Conservation (phyloP, 1,140 invertebrate genomes). For the Zophobas morio region DNA sequence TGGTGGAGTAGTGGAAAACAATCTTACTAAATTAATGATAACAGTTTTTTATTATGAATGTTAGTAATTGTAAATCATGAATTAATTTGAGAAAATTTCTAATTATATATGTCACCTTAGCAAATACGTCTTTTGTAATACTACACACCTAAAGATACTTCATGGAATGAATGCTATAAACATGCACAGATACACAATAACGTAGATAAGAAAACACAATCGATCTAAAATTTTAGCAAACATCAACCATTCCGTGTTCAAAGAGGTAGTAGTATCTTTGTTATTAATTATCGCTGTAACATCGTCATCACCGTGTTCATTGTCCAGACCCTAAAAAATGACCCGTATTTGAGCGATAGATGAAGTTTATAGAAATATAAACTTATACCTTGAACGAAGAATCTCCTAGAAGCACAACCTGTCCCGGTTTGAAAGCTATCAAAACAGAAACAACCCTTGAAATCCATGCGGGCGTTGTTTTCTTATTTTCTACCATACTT, state of each 20-base stretch:
- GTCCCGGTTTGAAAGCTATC: conserved; percentile 56
- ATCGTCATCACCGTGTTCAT: conserved; percentile 59
- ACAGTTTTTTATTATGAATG: too few species aligned
- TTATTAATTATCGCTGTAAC: conserved; percentile 57
- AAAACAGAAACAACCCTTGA: conserved; percentile 54
- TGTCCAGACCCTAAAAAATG: conserved; percentile 11
- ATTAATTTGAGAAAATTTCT: too few species aligned
- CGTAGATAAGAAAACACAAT: conserved; percentile 56
- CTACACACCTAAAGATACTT: not conserved
- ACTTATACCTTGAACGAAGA: conserved; percentile 58
- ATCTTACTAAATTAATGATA: too few species aligned
- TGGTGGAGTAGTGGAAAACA: too few species aligned
- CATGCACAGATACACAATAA: conserved; percentile 59
- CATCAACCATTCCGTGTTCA: conserved; percentile 55
- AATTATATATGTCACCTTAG: not conserved
- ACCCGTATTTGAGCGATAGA: not conserved
- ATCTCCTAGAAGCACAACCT: conserved; percentile 60
- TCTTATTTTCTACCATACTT: conserved; percentile 53
- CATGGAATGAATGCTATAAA: conserved; percentile 52
- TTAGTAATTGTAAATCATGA: too few species aligned
- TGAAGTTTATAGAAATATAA: not conserved
- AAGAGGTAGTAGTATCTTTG: not conserved
- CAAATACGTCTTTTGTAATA: not conserved
- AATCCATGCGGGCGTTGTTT: conserved; percentile 58
- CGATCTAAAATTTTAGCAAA: conserved; percentile 60